Conservation (phyloP, 2,113 vertebrate species). For the Gambusia holbrooki region DNA sequence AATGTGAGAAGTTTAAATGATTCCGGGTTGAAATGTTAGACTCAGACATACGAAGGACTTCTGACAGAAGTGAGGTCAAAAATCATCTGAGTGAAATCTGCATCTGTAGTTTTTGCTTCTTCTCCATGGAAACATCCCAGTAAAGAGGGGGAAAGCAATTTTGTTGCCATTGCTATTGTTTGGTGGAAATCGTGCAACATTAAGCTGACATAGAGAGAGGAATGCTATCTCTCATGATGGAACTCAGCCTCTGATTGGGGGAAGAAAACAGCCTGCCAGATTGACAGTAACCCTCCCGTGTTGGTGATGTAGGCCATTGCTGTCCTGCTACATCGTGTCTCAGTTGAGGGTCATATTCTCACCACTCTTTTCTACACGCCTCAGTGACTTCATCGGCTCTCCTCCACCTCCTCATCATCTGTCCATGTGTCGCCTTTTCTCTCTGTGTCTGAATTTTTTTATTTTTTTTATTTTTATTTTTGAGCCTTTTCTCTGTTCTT, state of each 20-base stretch:
- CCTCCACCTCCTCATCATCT: slow-evolving; percentile 70
- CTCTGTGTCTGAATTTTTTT: slow-evolving; percentile 28
- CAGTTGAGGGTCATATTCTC: slow-evolving; percentile 67
- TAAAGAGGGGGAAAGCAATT: not conserved
- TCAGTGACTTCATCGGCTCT: slow-evolving; percentile 62
- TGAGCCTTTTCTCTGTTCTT: not conserved
- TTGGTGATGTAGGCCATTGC: slow-evolving; percentile 41
- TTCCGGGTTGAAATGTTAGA: not conserved
- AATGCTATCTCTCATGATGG: not conserved
- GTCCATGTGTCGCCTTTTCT: slow-evolving; percentile 38
- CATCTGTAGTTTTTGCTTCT: not conserved
- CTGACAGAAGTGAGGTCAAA: slow-evolving; percentile 5
- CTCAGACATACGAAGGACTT: slow-evolving; percentile 2
- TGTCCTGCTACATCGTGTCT: slow-evolving; percentile 57
- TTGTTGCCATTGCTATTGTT: not conserved
- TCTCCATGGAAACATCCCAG: not conserved
- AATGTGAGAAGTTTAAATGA: too few species aligned
- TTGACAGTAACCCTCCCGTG: slow-evolving; percentile 31
- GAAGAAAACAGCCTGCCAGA: slow-evolving; percentile 15
- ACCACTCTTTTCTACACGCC: slow-evolving; percentile 54
- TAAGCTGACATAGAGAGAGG: not conserved
- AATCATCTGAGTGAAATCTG: not conserved
- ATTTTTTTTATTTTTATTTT: slow-evolving; percentile 14
- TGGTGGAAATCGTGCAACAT: slow-evolving; percentile 1
- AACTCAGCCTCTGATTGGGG: not conserved